Conservation (phyloP, 2,888 invertebrate species). For the Temnothorax rugatulus region DNA sequence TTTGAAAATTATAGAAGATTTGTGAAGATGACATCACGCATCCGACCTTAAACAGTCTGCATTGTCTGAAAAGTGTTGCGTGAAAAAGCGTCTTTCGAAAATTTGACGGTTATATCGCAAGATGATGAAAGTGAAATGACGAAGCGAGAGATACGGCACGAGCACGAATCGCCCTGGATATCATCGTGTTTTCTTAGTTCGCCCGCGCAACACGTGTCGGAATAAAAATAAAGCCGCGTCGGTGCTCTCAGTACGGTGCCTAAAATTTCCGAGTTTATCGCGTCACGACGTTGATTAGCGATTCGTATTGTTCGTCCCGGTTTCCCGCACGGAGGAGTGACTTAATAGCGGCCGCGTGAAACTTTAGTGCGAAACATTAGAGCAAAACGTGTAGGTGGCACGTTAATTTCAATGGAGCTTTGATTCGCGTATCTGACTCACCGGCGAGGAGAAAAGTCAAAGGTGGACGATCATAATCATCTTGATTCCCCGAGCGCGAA, state of each 20-base stretch:
- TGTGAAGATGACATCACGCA: not conserved
- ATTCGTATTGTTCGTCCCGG: not conserved
- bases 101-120: constrained; percentile 9
- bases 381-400: not conserved
- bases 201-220: constrained; percentile 51
- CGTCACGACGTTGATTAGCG: not conserved
- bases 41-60: not conserved
- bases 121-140: constrained; percentile 22
- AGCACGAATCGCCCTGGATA: constrained; percentile 20
- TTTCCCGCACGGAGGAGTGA: not conserved
- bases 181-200: constrained; percentile 30
- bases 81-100: not conserved
- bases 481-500: not conserved
- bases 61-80: not conserved
- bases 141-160: not conserved
- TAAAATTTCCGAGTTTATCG: constrained; percentile 24
- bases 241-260: not conserved
- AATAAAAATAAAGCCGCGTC: constrained; percentile 62
- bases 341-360: not conserved
- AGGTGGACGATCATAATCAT: not conserved
- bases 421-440: constrained; percentile 15
- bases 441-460: not conserved
- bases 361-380: not conserved
- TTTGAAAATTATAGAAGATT: constrained; percentile 9
- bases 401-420: constrained; percentile 8